These are phyloP conservation scores for Centropus unirufus DNA, from an alignment of 2,113 vertebrate genomes.

Conservation along the genomic window DNA sequence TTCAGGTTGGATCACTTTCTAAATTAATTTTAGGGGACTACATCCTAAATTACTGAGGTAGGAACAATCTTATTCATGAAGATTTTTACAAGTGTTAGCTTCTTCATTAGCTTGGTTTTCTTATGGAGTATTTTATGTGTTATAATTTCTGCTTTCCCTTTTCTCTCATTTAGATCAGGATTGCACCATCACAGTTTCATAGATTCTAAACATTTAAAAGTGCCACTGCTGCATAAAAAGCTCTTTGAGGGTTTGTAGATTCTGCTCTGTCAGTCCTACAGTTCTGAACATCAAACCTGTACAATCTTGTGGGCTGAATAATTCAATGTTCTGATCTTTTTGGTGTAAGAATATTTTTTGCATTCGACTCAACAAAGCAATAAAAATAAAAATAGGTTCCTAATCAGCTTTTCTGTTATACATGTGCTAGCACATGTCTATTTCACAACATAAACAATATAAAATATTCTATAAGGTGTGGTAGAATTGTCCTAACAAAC, in stretches of 20 bases:
- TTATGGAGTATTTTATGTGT: not conserved
- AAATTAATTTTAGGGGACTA: not conserved
- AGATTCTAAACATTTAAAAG: not conserved
- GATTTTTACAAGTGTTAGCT: not conserved
- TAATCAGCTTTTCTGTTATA: not conserved
- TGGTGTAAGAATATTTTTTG: not conserved
- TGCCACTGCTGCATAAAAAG: not conserved
- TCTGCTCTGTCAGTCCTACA: not conserved
- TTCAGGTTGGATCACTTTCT: not conserved
- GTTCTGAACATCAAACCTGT: not conserved
- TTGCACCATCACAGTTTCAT: not conserved
- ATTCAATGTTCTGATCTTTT: not conserved
- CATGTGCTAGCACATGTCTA: not conserved
- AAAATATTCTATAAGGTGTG: not conserved
- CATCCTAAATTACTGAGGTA: not conserved
- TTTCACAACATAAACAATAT: not conserved
- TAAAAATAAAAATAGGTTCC: not conserved
- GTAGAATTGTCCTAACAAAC: not conserved
- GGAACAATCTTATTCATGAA: not conserved
- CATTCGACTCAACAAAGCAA: not conserved
- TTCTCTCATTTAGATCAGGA: not conserved
- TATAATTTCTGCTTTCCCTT: not conserved
- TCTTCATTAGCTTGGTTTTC: not conserved
- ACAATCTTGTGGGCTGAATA: not conserved
- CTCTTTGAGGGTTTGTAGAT: not conserved